Percentiles rank a stretch among this genome's conserved stretches.
Conservation (phyloP, 1,140 invertebrate species). For the Bombus pascuorum region DNA sequence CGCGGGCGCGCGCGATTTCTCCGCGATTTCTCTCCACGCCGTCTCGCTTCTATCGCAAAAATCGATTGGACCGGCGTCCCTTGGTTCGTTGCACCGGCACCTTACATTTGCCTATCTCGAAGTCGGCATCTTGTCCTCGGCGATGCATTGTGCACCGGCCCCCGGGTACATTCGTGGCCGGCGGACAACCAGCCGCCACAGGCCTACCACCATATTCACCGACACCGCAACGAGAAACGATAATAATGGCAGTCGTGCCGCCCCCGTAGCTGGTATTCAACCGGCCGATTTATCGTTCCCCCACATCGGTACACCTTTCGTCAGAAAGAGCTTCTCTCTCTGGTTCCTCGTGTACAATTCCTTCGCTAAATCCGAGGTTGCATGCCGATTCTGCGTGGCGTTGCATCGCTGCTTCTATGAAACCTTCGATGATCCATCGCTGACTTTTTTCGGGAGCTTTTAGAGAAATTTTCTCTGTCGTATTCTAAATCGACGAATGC, state of each 20-base stretch:
- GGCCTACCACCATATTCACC: constrained; percentile 42
- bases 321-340: constrained; percentile 5
- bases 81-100: constrained; percentile 50
- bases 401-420: not conserved
- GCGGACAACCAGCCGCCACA: constrained; percentile 31
- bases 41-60: constrained; percentile 27
- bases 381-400: not conserved
- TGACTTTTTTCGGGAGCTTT: not conserved
- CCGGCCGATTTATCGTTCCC: constrained; percentile 31
- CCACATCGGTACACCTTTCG: constrained; percentile 46
- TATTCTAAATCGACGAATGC: not conserved
- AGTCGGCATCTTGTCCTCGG: constrained; percentile 50
- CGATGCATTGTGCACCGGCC: constrained; percentile 50
- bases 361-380: constrained; percentile 25
- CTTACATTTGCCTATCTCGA: constrained; percentile 55
- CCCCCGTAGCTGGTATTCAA: constrained; percentile 47
- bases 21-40: not conserved
- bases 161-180: constrained; percentile 41
- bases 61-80: constrained; percentile 43
- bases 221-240: constrained; percentile 45
- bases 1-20: not conserved
- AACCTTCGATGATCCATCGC: not conserved
- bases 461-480: too few species aligned
- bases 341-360: constrained; percentile 40
- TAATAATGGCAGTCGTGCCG: constrained; percentile 48